These are phyloP conservation scores for Channallabes apus DNA, from an alignment of 2,797 vertebrate genomes.

Conservation along the genomic window DNA sequence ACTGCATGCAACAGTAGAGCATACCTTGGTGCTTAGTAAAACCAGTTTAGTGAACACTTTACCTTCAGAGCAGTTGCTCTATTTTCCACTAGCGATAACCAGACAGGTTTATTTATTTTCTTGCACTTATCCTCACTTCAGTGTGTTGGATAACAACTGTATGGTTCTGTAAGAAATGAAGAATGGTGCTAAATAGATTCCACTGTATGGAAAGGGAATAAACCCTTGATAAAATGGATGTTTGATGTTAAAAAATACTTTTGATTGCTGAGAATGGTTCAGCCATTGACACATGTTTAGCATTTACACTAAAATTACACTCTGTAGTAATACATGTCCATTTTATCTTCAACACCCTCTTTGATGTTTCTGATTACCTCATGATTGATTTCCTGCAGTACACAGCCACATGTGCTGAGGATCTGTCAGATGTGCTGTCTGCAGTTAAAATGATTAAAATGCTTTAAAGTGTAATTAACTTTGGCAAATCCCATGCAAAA, in stretches of 20 bases:
- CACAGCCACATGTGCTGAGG: neutral
- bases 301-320: conserved; percentile 26
- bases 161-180: conserved; percentile 16
- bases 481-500: neutral
- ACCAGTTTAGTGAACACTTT: conserved; percentile 12
- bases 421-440: neutral
- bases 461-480: neutral
- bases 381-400: conserved; percentile 16
- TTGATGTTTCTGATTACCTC: conserved; percentile 12
- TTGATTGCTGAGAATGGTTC: conserved; percentile 17
- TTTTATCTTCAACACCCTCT: conserved; percentile 4
- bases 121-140: conserved; percentile 12
- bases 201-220: conserved; percentile 20
- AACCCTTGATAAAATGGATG: conserved; percentile 37
- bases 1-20: conserved; percentile 29
- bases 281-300: conserved; percentile 20
- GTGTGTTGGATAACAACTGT: neutral
- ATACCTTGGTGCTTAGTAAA: conserved; percentile 20
- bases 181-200: conserved; percentile 40
- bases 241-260: conserved; percentile 16
- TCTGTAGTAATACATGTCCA: conserved; percentile 8
- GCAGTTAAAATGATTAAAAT: conserved; percentile 13
- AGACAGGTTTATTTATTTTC: neutral
- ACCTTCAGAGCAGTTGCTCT: neutral
- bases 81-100: neutral